Conservation (phyloP, 2,797 vertebrate genomes). For the Micrastur ruficollis region DNA sequence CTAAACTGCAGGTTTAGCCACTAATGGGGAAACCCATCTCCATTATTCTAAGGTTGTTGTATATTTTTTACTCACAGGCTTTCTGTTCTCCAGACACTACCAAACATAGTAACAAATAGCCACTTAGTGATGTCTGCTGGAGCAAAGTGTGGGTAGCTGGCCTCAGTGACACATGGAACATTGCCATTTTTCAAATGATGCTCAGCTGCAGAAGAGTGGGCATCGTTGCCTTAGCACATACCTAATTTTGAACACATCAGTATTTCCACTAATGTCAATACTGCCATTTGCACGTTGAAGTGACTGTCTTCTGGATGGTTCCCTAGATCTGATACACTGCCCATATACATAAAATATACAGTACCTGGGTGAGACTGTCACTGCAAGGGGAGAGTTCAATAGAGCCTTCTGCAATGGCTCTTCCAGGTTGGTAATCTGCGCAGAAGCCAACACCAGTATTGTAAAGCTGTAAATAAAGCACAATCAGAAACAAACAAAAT, state of each 20-base stretch:
- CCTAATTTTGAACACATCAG: neutral
- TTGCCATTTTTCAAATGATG: neutral
- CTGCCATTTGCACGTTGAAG: neutral
- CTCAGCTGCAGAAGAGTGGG: neutral
- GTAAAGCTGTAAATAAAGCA: slow-evolving; percentile 80
- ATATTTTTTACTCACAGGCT: neutral
- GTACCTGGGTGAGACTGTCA: slow-evolving; percentile 82
- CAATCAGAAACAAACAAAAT: neutral
- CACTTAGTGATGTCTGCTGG: neutral
- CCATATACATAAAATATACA: neutral
- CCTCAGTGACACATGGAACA: neutral
- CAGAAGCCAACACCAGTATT: slow-evolving; percentile 83
- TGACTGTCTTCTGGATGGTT: neutral
- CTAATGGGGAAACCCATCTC: neutral
- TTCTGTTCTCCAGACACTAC: neutral
- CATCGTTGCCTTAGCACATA: neutral
- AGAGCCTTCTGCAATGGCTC: slow-evolving; percentile 50
- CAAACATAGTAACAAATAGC: neutral
- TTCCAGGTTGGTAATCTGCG: slow-evolving; percentile 74
- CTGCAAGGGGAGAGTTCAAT: slow-evolving; percentile 80
- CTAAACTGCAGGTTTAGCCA: neutral
- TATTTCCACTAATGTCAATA: neutral
- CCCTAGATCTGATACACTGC: neutral
- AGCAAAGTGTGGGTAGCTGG: neutral
- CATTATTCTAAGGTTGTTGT: neutral